Base-by-base conservation (phyloP, 2,797 vertebrate genomes). In the Gobio occitaniae region DNA sequence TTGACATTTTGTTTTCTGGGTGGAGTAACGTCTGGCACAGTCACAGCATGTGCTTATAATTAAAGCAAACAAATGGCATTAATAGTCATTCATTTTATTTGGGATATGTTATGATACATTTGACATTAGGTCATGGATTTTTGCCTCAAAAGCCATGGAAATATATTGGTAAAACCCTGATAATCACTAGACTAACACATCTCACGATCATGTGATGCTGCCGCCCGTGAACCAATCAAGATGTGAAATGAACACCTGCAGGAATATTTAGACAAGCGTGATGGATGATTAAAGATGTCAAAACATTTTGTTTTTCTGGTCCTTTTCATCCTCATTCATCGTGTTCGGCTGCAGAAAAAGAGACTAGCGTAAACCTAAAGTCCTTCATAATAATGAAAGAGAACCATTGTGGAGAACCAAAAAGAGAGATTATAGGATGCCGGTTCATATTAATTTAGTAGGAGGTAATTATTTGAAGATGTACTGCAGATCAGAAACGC, bases 161-260 rank as follows among this genome's bases (percentile, higher is more conserved):
- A 56, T 21, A 0, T 59, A 59, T 59, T 59, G n/a, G n/a, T 25
- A 25, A 25, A 61, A 25, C n/a, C 59, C 59, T 25, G n/a, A 25
- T 61, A 41, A 77, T 41, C 66, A 1, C 79, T 59, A 59, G 38
- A 71, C 77, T 48, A 47, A 65, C 21, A 47, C 54, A 78, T 78
- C 21, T 61, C 21, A 47, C 3, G 11, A 11, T 44, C 21, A 4
- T 70, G 66, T 59, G 36, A 59, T 56, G 11, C 13, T 70, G 52
- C 10, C 36, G 6, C 21, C 3, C 50, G 15, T 56, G 50, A 81
- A 71, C 6, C 48, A 44, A 44, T 59, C 50, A 7, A 41, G 52
- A 44, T 56, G 50, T 44, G 50, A 81, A 70, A 81, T 81, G 36
- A 56, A 54, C 66, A 81, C 50, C 78, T 78, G 41, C n/a, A 19